Base-by-base conservation (phyloP, 2,113 vertebrate species). In the Urocolius indicus region DNA sequence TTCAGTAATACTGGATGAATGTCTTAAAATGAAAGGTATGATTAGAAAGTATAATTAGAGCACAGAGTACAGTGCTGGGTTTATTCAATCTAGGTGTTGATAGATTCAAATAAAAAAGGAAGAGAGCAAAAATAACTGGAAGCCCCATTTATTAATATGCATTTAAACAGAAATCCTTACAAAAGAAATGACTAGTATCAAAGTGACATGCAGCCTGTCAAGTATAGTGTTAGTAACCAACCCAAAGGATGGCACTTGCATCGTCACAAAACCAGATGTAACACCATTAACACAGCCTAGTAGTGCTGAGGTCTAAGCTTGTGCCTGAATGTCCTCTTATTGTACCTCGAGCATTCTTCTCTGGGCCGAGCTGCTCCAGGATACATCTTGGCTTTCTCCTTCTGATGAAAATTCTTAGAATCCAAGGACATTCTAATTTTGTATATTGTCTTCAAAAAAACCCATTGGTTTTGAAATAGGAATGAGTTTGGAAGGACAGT, bases 101-200 rank as follows among this genome's bases (percentile, higher is more conserved):
- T 67, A 67, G n/a, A 74, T 74, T 74, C 84, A 54, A 91, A 95
- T 57, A 27, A 52, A 86, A 86, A 84, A 69, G 14, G 34, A 84
- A 71, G 24, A 75, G 11, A 38, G 17, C 49, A 57, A 80, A 89
- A 91, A 74, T 84, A 0, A 52, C 45, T 82, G 52, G 5, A 49
- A 49, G 26, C 23, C 82, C 14, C 16, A 20, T 75, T 75, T 85
- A 63, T 29, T 71, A 26, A 63, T 38, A 46, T 2, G 10, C 41
- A 87, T 13, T 68, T 81, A 57, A 79, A 72, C 38, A 82, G 58
- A 82, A 91, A 21, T 48, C 14, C 20, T 89, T 91, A 65, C 10
- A 78, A 49, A 71, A 68, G 15, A 90, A 90, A 23, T 34, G 62
- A 63, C 16, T 49, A 26, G 15, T 48, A 26, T 52, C 10, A 63